phyloP scores from a whole-genome alignment of 2,113 vertebrate genomes.

The Neodon shergylaensis region DNA sequence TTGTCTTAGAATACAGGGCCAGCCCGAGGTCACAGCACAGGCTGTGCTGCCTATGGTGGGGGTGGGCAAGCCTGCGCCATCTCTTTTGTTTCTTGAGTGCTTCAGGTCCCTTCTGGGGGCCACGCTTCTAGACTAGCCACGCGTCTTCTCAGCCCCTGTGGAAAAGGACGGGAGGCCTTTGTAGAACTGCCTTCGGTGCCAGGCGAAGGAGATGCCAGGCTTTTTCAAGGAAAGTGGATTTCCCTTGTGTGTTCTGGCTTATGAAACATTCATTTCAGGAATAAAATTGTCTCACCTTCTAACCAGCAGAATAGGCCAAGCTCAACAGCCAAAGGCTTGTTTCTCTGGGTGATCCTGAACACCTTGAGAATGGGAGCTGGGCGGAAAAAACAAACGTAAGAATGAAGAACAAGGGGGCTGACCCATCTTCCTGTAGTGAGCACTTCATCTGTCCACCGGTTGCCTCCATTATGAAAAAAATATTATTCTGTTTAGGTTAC shows the following conservation, averaged over 20 bases:
- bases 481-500: neutral
- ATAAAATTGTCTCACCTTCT: constrained; percentile 83
- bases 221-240: constrained; percentile 87
- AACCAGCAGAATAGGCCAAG: constrained; percentile 80
- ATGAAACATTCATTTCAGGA: constrained; percentile 83
- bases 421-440: constrained; percentile 33
- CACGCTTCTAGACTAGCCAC: constrained; percentile 31
- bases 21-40: neutral
- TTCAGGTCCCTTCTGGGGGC: neutral
- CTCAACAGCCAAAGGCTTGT: constrained; percentile 77
- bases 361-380: constrained; percentile 60
- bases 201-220: constrained; percentile 79
- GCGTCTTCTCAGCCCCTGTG: constrained; percentile 61
- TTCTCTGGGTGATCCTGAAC: constrained; percentile 72
- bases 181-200: constrained; percentile 77
- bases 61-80: fast-evolving
- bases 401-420: constrained; percentile 57
- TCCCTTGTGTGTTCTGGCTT: constrained; percentile 86
- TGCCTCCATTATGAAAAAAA: neutral
- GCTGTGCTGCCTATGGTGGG: neutral
- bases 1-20: neutral
- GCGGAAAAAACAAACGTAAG: constrained; percentile 48
- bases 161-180: constrained; percentile 83
- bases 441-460: constrained; percentile 16
- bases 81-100: neutral